Evolutionary conservation across 2,113 vertebrate species (phyloP), one percentile per base, ranked within the genome.

Genomic region (Pangasianodon gigas): DNA sequence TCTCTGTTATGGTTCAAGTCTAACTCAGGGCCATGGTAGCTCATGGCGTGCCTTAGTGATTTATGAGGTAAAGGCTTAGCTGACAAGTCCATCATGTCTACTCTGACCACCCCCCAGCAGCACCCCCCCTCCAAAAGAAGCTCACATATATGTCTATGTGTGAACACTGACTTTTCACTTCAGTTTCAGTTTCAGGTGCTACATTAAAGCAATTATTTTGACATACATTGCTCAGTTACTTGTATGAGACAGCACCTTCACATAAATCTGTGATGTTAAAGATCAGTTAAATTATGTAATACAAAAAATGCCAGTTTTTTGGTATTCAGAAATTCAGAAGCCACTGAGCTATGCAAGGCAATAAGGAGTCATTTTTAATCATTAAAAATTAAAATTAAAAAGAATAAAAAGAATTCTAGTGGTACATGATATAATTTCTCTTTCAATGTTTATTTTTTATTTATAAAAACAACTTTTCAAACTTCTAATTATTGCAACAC

Each of bases 1-100:
- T 96, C 95, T 94, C 94, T 95, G 95, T 87, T 91, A 92, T 92
- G 86, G 92, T 93, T 95, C 88, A 93, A 95, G 97, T 98, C 97
- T 96, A 97, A 62, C 90, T 93, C 92, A 91, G 96, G 97, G 97
- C 96, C 96, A 95, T 94, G 96, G 93, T 87, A 86, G 91, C 91
- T 96, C 92, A 95, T 95, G 95, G 96, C 96, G 95, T 93, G 97
- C 96, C 97, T 97, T 97, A 97, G 95, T 96, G 96, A 97, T 94
- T 96, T 96, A 96, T 96, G 94, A 93, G 94, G 94, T 95, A 89
- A 93, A 86, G 84, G 91, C 93, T 95, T 93, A 94, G 92, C 91
- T 93, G 92, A 91, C 90, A 90, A 94, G 94, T 93, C 90, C 93
- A 94, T 94, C 94, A 92, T 90, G 89, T 93, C 85, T 77, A 90